Evolutionary conservation across 2,888 invertebrate genomes (phyloP), one percentile per base, ranked within the genome.

Genomic region (Rhorus exstirpatorius): DNA sequence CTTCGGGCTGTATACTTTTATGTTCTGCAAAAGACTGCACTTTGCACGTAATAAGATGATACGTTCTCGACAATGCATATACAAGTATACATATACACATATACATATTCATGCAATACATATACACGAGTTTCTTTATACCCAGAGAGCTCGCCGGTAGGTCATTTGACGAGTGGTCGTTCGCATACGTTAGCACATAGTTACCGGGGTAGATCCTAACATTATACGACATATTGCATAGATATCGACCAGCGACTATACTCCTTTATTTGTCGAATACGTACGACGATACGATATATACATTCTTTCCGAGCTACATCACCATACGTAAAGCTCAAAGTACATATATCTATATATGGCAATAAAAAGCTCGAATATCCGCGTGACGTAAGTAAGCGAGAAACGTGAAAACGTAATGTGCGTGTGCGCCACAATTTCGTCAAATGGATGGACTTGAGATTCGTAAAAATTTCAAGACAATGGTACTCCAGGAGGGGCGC

Each of bases 181-280:
- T 76, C 68, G 76, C 76, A 76, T 76, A 76, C 21, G 75, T 76
- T 76, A 76, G 58, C 76, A 76, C 76, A 21, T 77, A 68, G 60
- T 77, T 77, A 77, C 60, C 49, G 41, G 46, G 49, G 68, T 77
- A 26, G 68, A 77, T 77, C 68, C 19, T n/a, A 58, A 68, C 58
- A 38, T 60, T 68, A 68, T 60, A 68, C 38, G 51, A 68, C 76
- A 58, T 31, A 6, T 68, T 58, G 35, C 68, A 49, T 49, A 49
- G 38, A 35, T 77, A 77, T 77, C 60, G 67, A 77, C 35, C 60
- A 41, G 38, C n/a, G 8, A 12, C 38, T 24, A 71, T 71, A 26
- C 19, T 55, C 26, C 26, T 41, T 10, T 24, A 4, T 19, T 21
- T 61, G 14, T 72, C 35, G 24, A 31, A 38, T 61, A 10, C 44